A percentile compares a stretch with the other conserved stretches of the same genome.
Evolutionary conservation across 2,888 invertebrate genomes (phyloP).

Genomic region (Lamellibrachia columna): DNA sequence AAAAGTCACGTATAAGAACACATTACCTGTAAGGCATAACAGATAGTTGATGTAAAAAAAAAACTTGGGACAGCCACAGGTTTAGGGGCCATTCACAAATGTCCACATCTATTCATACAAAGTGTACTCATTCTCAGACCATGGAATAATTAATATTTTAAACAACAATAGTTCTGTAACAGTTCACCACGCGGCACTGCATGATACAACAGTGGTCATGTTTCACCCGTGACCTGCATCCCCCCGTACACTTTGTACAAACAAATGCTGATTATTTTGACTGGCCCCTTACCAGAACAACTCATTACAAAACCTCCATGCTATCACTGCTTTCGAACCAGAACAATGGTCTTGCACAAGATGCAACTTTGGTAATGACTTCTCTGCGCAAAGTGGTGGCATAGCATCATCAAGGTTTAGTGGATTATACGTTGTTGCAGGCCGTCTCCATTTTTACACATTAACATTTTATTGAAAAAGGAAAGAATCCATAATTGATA

Average conservation of each 20-base stretch:
- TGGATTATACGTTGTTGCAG: background rate
- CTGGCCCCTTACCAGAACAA: background rate
- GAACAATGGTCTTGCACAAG: background rate
- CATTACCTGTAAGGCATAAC: background rate
- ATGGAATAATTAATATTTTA: too few species aligned
- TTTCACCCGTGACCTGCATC: too few species aligned
- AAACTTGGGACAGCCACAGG: background rate
- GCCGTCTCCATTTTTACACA: background rate
- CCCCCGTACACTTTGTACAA: too few species aligned
- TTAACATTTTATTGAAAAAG: background rate
- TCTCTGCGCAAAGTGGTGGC: background rate
- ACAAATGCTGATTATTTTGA: too few species aligned
- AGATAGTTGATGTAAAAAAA: background rate
- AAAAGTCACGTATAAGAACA: background rate
- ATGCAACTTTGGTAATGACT: background rate
- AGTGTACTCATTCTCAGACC: too few species aligned
- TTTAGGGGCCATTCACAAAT: too few species aligned
- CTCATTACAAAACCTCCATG: background rate
- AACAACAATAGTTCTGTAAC: too few species aligned
- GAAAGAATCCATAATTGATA: slow-evolving; percentile 12
- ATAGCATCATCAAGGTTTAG: background rate
- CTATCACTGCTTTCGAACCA: background rate
- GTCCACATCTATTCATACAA: too few species aligned
- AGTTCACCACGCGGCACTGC: too few species aligned
- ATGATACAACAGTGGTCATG: too few species aligned